Evolutionary conservation across 1,140 invertebrate genomes (phyloP), one percentile per base, ranked within the genome.

Genomic region (Drosophila sechellia): DNA sequence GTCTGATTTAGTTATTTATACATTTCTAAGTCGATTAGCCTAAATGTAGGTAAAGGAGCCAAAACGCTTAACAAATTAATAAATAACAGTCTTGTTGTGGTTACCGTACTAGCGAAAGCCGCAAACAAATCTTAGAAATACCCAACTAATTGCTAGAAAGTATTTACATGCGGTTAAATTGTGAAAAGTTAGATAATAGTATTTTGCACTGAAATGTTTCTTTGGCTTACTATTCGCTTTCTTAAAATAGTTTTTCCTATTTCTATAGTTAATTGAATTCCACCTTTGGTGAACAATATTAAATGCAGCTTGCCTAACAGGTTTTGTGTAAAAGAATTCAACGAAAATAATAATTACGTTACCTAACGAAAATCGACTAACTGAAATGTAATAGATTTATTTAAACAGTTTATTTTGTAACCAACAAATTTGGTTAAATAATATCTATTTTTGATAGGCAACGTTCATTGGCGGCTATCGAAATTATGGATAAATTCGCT

Each of bases 401-500:
- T 22, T 22, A 22, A 4, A 3, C 8, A 20, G 10, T 43, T 10
- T 43, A 10, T 20, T 20, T 45, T 12, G 15, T 3, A 15, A 3
- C 42, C 13, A n/a, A 34, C 15, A 31, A 56, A 11, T 2, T 57
- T 11, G 1, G 27, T 57, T 8, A 22, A n/a, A 50, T 27, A n/a
- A 31, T 20, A 31, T n/a, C n/a, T 8, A 31, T 31, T 31, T 8
- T 25, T 48, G 15, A 34, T 45, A 57, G 35, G 35, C 25, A 58
- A 13, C 3, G 31, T 3, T 37, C 13, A 37, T n/a, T 37, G n/a
- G 31, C 10, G 20, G 43, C 17, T 25, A 39, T 48, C 10, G 20
- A 49, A 66, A 50, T 49, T 66, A 50, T 50, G 37, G 43, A 12
- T 25, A 48, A 45, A 37, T n/a, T 59, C 59, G 48, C 59, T 20